Conservation (phyloP, 2,797 vertebrate genomes). For the Bovichtus diacanthus region DNA sequence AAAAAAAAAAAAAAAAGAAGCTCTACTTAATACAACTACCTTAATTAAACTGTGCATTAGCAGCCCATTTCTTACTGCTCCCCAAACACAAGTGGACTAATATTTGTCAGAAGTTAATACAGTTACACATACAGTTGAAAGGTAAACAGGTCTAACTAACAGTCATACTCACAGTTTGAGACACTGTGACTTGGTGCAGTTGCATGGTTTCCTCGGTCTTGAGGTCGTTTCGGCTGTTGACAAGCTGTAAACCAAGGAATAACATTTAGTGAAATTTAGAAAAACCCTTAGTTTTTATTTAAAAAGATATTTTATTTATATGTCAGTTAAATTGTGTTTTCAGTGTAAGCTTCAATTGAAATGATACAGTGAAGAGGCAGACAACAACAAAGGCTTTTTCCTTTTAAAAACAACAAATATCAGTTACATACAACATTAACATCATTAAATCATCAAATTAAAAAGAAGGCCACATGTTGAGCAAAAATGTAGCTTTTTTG, state of each 20-base stretch:
- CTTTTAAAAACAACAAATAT: no score
- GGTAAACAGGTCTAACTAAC: not conserved
- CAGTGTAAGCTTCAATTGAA: not conserved
- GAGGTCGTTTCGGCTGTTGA: conserved; percentile 89
- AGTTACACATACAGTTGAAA: not conserved
- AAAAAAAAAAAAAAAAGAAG: no score
- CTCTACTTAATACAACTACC: not conserved
- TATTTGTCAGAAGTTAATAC: no score
- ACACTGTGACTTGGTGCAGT: conserved; percentile 98
- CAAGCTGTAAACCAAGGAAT: conserved; percentile 65
- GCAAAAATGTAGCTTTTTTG: no score
- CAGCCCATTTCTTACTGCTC: not conserved
- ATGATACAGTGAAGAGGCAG: no score
- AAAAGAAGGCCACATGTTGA: no score
- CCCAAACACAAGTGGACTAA: not conserved
- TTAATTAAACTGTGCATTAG: not conserved
- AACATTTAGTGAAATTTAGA: not conserved
- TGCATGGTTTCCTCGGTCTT: conserved; percentile 96
- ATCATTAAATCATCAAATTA: no score
- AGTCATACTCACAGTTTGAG: conserved; percentile 94
- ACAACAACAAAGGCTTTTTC: no score
- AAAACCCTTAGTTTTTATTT: not conserved
- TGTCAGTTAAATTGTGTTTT: not conserved
- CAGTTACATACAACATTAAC: no score
- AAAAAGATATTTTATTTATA: not conserved